These are phyloP conservation scores for Neogobius melanostomus DNA, from an alignment of 2,113 vertebrate genomes.

Conservation along the genomic window DNA sequence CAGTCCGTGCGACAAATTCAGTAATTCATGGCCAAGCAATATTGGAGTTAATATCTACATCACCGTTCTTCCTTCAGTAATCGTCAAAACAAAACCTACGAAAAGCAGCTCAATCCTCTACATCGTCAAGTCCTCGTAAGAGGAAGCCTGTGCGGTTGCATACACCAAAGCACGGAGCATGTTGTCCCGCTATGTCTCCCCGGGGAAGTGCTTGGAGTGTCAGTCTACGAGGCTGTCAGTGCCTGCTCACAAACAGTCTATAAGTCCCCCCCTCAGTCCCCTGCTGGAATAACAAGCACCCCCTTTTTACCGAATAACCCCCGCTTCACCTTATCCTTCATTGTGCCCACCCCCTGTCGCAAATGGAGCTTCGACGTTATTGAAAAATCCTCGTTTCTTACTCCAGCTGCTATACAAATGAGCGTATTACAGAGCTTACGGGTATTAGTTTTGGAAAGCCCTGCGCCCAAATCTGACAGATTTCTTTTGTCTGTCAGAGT, in stretches of 20 bases:
- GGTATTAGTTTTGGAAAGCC: slow-evolving; percentile 71
- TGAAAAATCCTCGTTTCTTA: slow-evolving; percentile 67
- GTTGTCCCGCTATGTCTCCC: slow-evolving; percentile 58
- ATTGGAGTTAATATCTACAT: too few species aligned
- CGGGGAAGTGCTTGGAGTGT: slow-evolving; percentile 61
- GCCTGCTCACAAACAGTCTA: slow-evolving; percentile 71
- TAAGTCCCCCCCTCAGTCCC: slow-evolving; percentile 73
- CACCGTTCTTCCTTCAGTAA: too few species aligned
- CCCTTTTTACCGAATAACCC: slow-evolving; percentile 67
- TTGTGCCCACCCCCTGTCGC: slow-evolving; percentile 49
- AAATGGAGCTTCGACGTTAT: slow-evolving; percentile 67
- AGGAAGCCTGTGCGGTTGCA: slow-evolving; percentile 4
- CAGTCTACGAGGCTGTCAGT: slow-evolving; percentile 78
- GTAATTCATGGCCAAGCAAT: too few species aligned
- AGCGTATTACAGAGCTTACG: slow-evolving; percentile 75
- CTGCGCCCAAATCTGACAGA: slow-evolving; percentile 63
- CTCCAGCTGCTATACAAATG: slow-evolving; percentile 73
- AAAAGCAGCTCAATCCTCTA: too few species aligned
- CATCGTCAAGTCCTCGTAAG: not conserved
- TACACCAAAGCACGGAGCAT: slow-evolving; percentile 41
- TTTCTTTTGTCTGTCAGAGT: slow-evolving; percentile 58
- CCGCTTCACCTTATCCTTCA: slow-evolving; percentile 61
- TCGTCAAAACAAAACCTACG: too few species aligned
- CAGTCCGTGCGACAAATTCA: too few species aligned
- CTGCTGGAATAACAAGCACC: slow-evolving; percentile 73